Conservation (phyloP, 2,797 vertebrate species). For the Anguilla marmorata region DNA sequence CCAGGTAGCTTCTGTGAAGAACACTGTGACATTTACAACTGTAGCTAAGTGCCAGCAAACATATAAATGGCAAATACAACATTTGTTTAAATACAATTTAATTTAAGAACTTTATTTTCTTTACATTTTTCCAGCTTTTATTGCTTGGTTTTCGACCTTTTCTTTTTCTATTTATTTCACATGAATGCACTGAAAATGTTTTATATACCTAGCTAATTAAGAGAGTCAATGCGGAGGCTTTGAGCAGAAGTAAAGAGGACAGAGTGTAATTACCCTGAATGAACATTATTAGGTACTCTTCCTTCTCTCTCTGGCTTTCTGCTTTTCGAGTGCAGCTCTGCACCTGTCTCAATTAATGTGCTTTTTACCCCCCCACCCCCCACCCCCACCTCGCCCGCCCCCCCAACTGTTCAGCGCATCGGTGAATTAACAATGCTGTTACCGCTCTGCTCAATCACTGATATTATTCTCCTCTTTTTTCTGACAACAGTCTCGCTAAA, state of each 20-base stretch:
- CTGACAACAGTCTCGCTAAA: not conserved
- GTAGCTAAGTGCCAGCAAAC: not conserved
- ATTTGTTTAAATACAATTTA: not conserved
- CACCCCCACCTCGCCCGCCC: too few relatives aligned
- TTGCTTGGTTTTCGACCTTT: not conserved
- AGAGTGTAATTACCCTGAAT: not conserved
- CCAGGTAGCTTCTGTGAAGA: not conserved
- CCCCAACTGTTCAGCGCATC: not conserved
- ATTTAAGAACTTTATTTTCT: not conserved
- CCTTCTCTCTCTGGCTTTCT: not conserved
- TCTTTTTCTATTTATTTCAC: not conserved
- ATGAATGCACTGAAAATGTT: not conserved
- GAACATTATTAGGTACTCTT: not conserved
- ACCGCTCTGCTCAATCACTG: not conserved
- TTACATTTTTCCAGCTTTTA: not conserved
- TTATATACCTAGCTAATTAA: not conserved
- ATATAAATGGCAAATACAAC: not conserved
- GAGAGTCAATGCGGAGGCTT: not conserved
- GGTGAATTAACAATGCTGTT: not conserved
- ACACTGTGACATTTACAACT: not conserved
- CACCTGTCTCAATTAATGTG: not conserved
- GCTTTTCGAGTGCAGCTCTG: not conserved
- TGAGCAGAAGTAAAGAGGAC: not conserved
- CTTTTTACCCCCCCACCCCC: not conserved
- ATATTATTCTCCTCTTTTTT: not conserved